Conservation (phyloP, 1,140 invertebrate genomes). For the Ceratina australensis region DNA sequence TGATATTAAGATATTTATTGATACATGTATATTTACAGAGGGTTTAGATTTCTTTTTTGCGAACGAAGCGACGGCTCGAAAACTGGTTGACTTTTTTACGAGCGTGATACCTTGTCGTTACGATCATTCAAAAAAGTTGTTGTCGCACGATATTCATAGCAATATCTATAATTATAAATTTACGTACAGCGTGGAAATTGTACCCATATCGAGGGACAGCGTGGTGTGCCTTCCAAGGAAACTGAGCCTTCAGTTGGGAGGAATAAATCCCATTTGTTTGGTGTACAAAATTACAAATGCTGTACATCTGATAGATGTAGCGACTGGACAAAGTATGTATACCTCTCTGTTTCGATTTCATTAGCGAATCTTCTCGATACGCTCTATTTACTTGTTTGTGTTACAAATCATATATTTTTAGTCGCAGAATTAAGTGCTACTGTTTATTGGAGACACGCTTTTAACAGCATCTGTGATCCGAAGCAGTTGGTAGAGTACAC, state of each 20-base stretch:
- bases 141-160: constrained; percentile 98
- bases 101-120: constrained; percentile 93
- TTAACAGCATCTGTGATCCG: constrained; percentile 91
- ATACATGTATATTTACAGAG: constrained; percentile 82
- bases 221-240: constrained; percentile 95
- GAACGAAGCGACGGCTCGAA: constrained; percentile 93
- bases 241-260: constrained; percentile 93
- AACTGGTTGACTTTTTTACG: constrained; percentile 96
- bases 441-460: constrained; percentile 92
- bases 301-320: constrained; percentile 96
- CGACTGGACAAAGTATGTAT: constrained; percentile 91
- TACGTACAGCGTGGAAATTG: constrained; percentile 95
- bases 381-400: constrained; percentile 2
- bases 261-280: constrained; percentile 94
- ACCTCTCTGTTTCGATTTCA: constrained; percentile 24
- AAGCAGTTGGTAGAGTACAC: constrained; percentile 96
- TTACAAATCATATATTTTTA: constrained; percentile 43
- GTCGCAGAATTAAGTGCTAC: constrained; percentile 92
- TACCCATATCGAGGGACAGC: constrained; percentile 98
- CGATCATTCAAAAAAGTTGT: constrained; percentile 95
- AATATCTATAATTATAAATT: constrained; percentile 99
- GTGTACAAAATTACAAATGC: constrained; percentile 93
- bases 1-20: constrained; percentile 12
- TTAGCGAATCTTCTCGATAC: background rate
- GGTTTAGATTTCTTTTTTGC: constrained; percentile 98